Percentiles rank a stretch among this genome's conserved stretches.
Evolutionary conservation across 1,140 invertebrate genomes (phyloP).

Genomic region (Pseudomyrmex pallidus): DNA sequence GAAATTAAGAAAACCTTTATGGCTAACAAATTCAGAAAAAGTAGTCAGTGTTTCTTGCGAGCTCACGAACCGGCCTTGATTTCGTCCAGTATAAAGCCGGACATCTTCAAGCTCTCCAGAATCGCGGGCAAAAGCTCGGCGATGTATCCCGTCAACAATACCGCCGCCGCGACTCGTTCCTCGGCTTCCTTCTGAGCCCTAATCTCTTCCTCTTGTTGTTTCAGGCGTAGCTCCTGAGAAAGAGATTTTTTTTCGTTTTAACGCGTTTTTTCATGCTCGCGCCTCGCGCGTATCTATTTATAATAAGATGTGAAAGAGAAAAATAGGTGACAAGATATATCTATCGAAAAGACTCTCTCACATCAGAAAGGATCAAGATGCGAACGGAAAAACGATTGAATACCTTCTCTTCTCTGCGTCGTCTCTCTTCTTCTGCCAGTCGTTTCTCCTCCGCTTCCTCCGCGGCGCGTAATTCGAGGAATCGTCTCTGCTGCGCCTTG

Average conservation of each 20-base stretch:
- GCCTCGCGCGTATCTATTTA: neutral
- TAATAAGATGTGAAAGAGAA: constrained; percentile 4
- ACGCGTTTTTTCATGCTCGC: neutral
- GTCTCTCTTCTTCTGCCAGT: constrained; percentile 90
- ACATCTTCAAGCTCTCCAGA: constrained; percentile 91
- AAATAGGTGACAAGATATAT: neutral
- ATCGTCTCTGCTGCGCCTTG: constrained; percentile 91
- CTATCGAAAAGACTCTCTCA: too few species aligned
- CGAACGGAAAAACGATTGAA: neutral
- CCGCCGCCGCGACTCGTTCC: constrained; percentile 92
- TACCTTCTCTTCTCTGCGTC: constrained; percentile 88
- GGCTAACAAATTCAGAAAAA: constrained; percentile 64
- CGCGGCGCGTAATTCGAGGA: constrained; percentile 90
- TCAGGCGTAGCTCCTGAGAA: constrained; percentile 85
- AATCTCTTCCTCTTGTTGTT: constrained; percentile 86
- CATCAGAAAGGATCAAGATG: neutral
- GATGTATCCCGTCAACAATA: constrained; percentile 93
- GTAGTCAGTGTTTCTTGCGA: constrained; percentile 64
- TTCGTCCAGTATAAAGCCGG: constrained; percentile 91
- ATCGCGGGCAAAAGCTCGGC: constrained; percentile 93
- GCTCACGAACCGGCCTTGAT: constrained; percentile 87
- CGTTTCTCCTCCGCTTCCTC: constrained; percentile 92
- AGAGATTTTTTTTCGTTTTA: neutral
- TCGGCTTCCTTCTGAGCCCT: constrained; percentile 89
- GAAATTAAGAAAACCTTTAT: constrained; percentile 61